Evolutionary conservation across 2,797 vertebrate genomes (phyloP), one percentile per base, ranked within the genome.

Genomic region (Takifugu rubripes): DNA sequence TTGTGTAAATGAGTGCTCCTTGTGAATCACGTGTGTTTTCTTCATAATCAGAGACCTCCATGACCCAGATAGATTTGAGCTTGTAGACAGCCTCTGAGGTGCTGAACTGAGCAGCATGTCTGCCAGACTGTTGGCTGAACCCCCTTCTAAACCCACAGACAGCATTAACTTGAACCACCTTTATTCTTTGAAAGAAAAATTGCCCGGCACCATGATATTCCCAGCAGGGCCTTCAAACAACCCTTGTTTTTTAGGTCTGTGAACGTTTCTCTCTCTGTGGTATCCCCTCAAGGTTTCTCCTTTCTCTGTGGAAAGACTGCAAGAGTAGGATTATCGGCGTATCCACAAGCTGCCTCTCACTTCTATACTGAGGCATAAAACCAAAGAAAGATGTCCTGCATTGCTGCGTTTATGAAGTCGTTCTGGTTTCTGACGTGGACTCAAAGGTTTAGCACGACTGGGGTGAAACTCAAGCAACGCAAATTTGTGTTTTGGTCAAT

Each of bases 211-310:
- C 86, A 87, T 83, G 72, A 83, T 88, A 90, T 89, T 90, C 90
- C 90, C 88, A 85, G 81, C 86, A 87, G 88, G 84, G 82, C 84
- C 89, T 89, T 89, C 88, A 89, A 89, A 88, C 88, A 87, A 87
- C 48, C 79, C 85, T 81, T 87, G 82, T 88, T 84, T 86, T 86
- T 81, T 80, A 87, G 82, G 81, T 85, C 79, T 84, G 78, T 78
- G 84, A 87, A 78, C 81, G 84, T 84, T 88, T 88, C 84, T 89
- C 80, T 82, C 82, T 87, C 77, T 82, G 77, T 87, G 81, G 83
- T 83, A 88, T 89, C 84, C 87, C 83, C 84, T 83, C 68, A 90
- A 88, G 86, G 84, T 83, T 87, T 84, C 75, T 85, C 17, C 83
- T 85, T 79, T 82, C 83, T 85, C 77, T 79, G 78, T 86, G 70